Conservation (phyloP, 2,888 invertebrate genomes). For the Yponomeuta cagnagella region DNA sequence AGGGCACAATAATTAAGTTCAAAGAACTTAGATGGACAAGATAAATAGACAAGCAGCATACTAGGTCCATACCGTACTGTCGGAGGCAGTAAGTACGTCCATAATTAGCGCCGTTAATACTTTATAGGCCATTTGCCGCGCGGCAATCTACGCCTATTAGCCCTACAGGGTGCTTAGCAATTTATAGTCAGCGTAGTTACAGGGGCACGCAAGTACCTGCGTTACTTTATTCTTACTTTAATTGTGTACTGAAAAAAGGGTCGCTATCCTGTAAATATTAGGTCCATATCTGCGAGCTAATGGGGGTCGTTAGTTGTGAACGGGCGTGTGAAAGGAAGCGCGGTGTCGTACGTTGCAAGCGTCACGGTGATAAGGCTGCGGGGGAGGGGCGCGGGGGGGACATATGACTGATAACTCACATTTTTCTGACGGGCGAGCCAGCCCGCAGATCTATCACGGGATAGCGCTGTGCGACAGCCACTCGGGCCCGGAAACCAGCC, state of each 20-base stretch:
- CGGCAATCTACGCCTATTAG: constrained; percentile 2
- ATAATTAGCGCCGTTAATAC: not conserved
- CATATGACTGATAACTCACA: constrained; percentile 3
- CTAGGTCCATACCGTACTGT: not conserved
- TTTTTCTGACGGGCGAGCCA: constrained; percentile 3
- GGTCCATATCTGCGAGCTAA: not conserved
- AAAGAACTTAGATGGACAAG: not conserved
- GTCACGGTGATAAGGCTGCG: not conserved
- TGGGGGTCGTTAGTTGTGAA: not conserved
- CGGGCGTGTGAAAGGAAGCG: constrained; percentile 1
- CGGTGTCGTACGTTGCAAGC: not conserved
- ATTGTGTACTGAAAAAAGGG: not conserved
- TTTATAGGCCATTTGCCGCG: not conserved
- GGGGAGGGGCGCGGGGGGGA: not conserved
- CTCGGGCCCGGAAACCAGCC: not conserved
- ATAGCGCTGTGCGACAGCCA: not conserved
- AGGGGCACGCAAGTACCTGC: not conserved
- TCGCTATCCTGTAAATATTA: not conserved
- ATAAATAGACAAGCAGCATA: not conserved
- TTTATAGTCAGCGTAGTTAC: not conserved
- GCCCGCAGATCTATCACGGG: constrained; percentile 5
- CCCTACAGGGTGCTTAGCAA: not conserved
- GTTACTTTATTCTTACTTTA: not conserved
- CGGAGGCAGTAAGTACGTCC: not conserved
- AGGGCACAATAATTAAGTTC: no score